These are phyloP conservation scores for Synanthedon tipuliformis DNA, from an alignment of 2,888 invertebrate genomes.

Conservation along the genomic window DNA sequence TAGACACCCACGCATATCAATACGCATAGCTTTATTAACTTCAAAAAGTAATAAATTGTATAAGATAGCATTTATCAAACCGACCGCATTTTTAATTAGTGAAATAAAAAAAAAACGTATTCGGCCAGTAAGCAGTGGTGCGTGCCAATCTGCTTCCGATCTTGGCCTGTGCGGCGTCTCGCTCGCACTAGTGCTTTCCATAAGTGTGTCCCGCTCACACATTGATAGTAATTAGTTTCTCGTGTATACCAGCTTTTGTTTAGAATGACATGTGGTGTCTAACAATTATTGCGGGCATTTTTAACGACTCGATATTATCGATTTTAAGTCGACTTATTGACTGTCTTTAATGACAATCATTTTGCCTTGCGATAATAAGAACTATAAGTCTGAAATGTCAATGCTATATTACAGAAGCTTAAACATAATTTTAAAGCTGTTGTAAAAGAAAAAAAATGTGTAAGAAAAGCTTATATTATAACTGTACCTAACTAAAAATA, in stretches of 20 bases:
- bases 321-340: slow-evolving; percentile 10
- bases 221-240: slow-evolving; percentile 57
- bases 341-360: no score
- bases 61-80: slow-evolving; percentile 50
- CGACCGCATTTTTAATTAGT: slow-evolving; percentile 62
- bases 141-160: slow-evolving; percentile 65
- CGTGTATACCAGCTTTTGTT: slow-evolving; percentile 58
- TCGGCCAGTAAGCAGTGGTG: slow-evolving; percentile 57
- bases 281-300: slow-evolving; percentile 44
- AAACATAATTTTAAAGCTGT: no score
- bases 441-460: no score
- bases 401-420: no score
- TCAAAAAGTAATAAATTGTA: slow-evolving; percentile 46
- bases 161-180: slow-evolving; percentile 25
- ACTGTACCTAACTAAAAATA: no score
- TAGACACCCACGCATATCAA: slow-evolving; percentile 7
- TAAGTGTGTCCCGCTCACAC: slow-evolving; percentile 22
- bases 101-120: slow-evolving; percentile 34
- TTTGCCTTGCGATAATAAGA: no score
- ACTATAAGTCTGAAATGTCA: no score
- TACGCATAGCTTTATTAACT: slow-evolving; percentile 9
- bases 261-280: slow-evolving; percentile 62
- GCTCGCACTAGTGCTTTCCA: slow-evolving; percentile 12
- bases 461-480: no score
- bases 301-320: slow-evolving; percentile 40